A percentile compares a stretch with the other conserved stretches of the same genome.
Evolutionary conservation across 37 sponge, comb jelly and placozoan genomes (phyloP).

Genomic region (Ephydatia muelleri): DNA sequence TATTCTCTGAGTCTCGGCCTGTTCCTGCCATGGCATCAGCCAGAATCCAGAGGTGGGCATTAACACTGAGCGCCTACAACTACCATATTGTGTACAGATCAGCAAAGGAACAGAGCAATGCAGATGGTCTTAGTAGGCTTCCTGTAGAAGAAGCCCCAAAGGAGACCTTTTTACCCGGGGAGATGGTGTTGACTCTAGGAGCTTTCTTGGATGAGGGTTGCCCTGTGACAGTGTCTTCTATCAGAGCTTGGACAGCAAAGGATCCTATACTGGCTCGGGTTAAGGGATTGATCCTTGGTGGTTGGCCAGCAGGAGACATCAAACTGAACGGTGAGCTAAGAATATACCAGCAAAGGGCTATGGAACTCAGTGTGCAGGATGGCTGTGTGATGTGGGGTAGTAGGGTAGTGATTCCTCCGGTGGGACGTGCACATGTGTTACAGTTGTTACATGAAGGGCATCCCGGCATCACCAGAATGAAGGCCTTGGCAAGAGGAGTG

Average conservation of each 20-base stretch:
- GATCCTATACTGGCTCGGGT: constrained; percentile 21
- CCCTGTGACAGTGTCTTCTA: background rate
- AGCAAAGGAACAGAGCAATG: constrained; percentile 17
- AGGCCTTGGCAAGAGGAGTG: constrained; percentile 22
- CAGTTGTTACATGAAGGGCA: constrained; percentile 20
- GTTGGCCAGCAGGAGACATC: constrained; percentile 3
- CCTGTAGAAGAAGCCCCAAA: background rate
- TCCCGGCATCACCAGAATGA: constrained; percentile 29
- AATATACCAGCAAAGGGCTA: background rate
- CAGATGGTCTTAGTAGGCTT: constrained; percentile 29
- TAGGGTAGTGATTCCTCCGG: constrained; percentile 14
- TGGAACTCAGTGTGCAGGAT: constrained; percentile 12
- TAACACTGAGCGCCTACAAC: constrained; percentile 25
- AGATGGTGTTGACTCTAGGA: background rate
- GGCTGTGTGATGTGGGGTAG: constrained; percentile 29
- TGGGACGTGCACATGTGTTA: background rate
- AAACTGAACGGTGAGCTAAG: background rate
- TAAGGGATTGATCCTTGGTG: background rate
- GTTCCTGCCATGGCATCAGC: constrained; percentile 39
- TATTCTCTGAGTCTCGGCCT: background rate
- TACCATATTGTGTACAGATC: constrained; percentile 25
- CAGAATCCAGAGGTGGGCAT: constrained; percentile 33
- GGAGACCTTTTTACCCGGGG: constrained; percentile 5
- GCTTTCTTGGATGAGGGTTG: background rate
- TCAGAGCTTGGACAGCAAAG: constrained; percentile 21